phyloP scores from a whole-genome alignment of 2,888 invertebrate genomes.

The Ommatoiulus sabulosus region DNA sequence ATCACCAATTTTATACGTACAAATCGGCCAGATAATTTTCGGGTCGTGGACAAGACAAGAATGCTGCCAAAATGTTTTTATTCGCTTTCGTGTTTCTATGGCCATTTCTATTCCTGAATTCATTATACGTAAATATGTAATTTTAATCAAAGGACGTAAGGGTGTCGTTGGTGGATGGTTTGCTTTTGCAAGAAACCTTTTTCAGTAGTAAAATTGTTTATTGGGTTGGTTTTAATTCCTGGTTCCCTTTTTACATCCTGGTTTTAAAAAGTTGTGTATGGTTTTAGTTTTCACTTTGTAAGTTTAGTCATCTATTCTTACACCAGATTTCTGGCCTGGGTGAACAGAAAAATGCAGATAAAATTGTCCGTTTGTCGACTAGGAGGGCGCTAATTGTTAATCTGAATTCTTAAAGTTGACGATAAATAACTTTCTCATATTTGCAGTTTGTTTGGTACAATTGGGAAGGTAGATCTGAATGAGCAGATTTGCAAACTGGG shows the following conservation, averaged over 20 bases:
- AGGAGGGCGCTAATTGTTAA: neutral
- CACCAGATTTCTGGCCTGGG: neutral
- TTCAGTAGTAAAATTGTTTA: neutral
- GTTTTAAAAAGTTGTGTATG: neutral
- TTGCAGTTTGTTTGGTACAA: too few species aligned
- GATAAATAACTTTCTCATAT: too few species aligned
- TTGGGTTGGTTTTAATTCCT: constrained; percentile 1
- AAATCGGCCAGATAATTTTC: neutral
- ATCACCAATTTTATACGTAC: neutral
- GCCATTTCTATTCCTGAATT: neutral
- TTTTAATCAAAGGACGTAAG: constrained; percentile 3
- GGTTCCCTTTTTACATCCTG: neutral
- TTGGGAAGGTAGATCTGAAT: too few species aligned
- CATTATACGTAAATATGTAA: constrained; percentile 30
- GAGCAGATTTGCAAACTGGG: too few species aligned
- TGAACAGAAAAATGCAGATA: too few species aligned
- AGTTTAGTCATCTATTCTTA: neutral
- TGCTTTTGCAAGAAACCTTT: neutral
- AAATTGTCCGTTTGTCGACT: too few species aligned
- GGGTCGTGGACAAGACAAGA: neutral
- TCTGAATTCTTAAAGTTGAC: neutral
- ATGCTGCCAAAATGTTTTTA: constrained; percentile 15
- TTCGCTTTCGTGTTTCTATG: neutral
- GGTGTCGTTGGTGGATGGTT: neutral
- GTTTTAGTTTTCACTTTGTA: neutral